phyloP scores from a whole-genome alignment of 1,140 invertebrate species.

The Solenopsis fugax region DNA sequence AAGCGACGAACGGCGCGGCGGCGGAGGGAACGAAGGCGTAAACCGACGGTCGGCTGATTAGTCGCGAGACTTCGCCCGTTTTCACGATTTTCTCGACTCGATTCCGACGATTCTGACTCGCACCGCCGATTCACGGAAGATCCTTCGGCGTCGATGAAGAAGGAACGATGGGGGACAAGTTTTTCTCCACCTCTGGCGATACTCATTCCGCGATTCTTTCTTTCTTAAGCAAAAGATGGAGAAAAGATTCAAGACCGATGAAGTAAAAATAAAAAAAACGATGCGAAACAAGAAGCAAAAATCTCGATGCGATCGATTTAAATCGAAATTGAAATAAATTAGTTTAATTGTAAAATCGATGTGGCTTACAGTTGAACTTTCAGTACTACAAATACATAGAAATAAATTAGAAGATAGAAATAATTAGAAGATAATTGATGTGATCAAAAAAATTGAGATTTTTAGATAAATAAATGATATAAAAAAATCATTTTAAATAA shows the following conservation, averaged over 20 bases:
- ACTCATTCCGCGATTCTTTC: constrained; percentile 49
- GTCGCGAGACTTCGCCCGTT: constrained; percentile 72
- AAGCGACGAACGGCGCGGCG: constrained; percentile 42
- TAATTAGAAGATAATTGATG: not conserved
- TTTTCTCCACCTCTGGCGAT: constrained; percentile 28
- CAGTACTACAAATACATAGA: not conserved
- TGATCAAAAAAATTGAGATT: not conserved
- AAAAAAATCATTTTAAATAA: not conserved
- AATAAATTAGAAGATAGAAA: too few species aligned
- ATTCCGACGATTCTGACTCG: constrained; percentile 60
- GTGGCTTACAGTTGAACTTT: not conserved
- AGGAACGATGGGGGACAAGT: constrained; percentile 18
- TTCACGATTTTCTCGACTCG: constrained; percentile 55
- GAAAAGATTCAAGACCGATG: constrained; percentile 26
- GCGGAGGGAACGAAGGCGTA: constrained; percentile 59
- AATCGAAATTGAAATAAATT: constrained; percentile 25
- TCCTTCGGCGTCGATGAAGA: constrained; percentile 45
- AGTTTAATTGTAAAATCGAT: constrained; percentile 18
- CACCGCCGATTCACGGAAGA: constrained; percentile 61
- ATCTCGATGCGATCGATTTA: constrained; percentile 22
- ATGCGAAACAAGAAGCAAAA: constrained; percentile 38
- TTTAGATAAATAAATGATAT: not conserved
- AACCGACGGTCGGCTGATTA: constrained; percentile 76
- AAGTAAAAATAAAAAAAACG: constrained; percentile 31
- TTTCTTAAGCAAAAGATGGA: constrained; percentile 11